Conservation (phyloP, 1,140 invertebrate genomes). For the Anastatus disparis region DNA sequence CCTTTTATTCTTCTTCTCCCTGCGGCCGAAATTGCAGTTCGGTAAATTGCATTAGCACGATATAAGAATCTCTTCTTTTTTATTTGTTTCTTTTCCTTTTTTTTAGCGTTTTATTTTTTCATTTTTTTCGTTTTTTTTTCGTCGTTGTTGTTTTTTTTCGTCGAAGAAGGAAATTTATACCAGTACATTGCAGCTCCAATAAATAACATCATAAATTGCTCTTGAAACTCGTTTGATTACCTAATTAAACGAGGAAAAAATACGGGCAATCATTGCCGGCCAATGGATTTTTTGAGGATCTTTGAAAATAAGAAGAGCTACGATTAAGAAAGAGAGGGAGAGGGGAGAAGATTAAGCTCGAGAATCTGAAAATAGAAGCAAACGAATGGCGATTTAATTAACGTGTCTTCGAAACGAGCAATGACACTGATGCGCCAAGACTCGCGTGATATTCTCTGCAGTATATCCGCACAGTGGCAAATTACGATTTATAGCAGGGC, state of each 20-base stretch:
- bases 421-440: constrained; percentile 37
- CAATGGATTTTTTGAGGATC: constrained; percentile 12
- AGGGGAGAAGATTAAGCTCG: neutral
- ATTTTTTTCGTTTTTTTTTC: too few species aligned
- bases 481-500: constrained; percentile 51
- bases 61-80: constrained; percentile 4
- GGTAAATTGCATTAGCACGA: constrained; percentile 29
- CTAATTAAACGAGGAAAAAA: constrained; percentile 44
- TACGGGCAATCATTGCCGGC: constrained; percentile 34
- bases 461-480: constrained; percentile 43
- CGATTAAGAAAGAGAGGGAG: too few species aligned
- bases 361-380: neutral
- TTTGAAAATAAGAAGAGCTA: constrained; percentile 1
- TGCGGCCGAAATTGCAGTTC: constrained; percentile 2
- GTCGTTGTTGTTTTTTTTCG: too few species aligned
- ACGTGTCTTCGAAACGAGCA: constrained; percentile 42
- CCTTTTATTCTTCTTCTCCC: neutral
- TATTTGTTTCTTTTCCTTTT: too few species aligned
- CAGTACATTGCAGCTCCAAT: constrained; percentile 18
- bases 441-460: constrained; percentile 17
- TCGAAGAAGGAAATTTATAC: constrained; percentile 1
- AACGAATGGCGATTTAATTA: constrained; percentile 42
- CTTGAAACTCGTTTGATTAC: constrained; percentile 44
- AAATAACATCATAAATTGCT: constrained; percentile 36
- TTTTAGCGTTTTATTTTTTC: too few species aligned